phyloP scores from a whole-genome alignment of 2,797 vertebrate genomes.

The Lates japonicus region DNA sequence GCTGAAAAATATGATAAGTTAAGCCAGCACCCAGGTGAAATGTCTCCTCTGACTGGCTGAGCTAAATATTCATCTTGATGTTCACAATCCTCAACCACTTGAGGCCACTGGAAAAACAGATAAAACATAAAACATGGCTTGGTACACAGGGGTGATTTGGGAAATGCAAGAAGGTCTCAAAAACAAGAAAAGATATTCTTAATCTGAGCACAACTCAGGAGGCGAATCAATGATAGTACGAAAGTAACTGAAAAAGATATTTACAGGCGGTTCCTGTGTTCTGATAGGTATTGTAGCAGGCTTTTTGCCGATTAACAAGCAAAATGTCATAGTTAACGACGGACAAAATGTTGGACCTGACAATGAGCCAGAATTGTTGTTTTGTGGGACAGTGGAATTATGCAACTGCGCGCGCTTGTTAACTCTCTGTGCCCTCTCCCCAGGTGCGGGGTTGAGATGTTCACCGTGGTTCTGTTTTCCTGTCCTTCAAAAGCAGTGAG shows the following conservation, averaged over 20 bases:
- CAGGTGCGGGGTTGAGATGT: not conserved
- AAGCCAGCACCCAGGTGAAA: conserved; percentile 23
- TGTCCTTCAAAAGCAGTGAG: conserved; percentile 85
- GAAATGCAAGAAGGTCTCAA: conserved; percentile 46
- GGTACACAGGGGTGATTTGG: conserved; percentile 33
- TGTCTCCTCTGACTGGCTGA: conserved; percentile 59
- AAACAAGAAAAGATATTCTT: conserved; percentile 40
- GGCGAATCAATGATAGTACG: conserved; percentile 48
- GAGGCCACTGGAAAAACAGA: conserved; percentile 5
- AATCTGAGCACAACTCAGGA: conserved; percentile 10
- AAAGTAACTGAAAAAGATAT: not conserved
- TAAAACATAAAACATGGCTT: conserved; percentile 46
- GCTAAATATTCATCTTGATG: conserved; percentile 53
- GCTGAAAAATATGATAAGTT: conserved; percentile 62
- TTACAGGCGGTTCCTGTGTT: not conserved
- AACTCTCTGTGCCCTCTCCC: not conserved
- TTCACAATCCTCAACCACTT: conserved; percentile 42
- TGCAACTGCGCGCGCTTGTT: not conserved
- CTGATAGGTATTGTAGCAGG: no score
- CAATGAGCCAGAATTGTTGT: conserved; percentile 84
- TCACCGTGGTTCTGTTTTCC: conserved; percentile 65
- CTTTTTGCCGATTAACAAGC: conserved; percentile 78
- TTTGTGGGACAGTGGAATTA: not conserved
- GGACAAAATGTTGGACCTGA: conserved; percentile 87
- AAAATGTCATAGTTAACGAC: conserved; percentile 85